Base-by-base conservation (phyloP, 2,888 invertebrate genomes). In the Tanytarsus gracilentus region DNA sequence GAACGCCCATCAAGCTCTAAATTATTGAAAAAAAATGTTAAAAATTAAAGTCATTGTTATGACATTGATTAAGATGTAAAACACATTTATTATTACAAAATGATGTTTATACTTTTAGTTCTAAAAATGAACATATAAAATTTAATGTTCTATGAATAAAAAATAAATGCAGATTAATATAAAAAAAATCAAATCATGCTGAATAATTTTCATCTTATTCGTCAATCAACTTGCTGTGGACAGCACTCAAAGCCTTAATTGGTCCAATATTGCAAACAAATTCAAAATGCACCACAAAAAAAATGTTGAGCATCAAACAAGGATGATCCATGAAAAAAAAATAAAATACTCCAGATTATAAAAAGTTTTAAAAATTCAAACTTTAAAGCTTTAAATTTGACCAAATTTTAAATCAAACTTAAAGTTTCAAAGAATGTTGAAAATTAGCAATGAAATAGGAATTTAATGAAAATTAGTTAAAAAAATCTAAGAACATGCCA, bases 141-240 rank as follows among this genome's bases (percentile, higher is more conserved):
- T 50, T 26, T 26, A 25, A 26, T 50, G 25, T 7, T 8, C 11
- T 23, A 27, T 8, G 27, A 14, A 27, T 27, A 26, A 26, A 4
- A 18, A 44, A 44, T 50, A 50, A 50, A 27, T 50, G 50, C 26
- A 27, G 27, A 50, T 25, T 50, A 50, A 11, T 16, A 11, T 11
- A 40, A 44, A 26, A 27, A 25, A 6, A 25, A n/a, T 26, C 11
- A 50, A 29, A 6, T 50, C 29, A 50, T 50, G 33, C 53, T 53
- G n/a, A 53, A 25, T 33, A 44, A 23, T 11, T 56, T n/a, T 27
- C 21, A 9, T 11, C 44, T 52, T 40, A 76, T 66, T 80, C 79
- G 69, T 83, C 84, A 70, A 89, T 87, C 75, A 91, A 78, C 76
- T 86, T 86, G 76, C 84, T 85, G 75, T 91, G 90, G 68, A 89